Evolutionary conservation across 2,797 vertebrate species (phyloP).

Genomic region (Mus spretus): DNA sequence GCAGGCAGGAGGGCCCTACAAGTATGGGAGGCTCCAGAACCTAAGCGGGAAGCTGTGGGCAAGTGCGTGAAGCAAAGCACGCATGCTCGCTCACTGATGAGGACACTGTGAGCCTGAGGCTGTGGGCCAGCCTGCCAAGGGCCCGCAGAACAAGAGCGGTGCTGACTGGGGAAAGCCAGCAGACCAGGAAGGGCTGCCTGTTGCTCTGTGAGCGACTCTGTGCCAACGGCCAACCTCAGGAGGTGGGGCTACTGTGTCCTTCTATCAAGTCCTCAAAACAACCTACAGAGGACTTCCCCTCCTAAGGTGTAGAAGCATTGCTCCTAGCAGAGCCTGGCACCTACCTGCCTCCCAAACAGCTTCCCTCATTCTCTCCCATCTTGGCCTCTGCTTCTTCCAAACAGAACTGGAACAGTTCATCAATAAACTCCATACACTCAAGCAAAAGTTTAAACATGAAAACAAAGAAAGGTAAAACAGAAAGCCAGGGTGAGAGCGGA

Average conservation of each 20-base stretch:
- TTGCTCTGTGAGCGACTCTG: background rate
- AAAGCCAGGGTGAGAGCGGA: background rate
- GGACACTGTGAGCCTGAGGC: background rate
- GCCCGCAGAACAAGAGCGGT: background rate
- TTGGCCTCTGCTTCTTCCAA: background rate
- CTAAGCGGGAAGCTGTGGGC: background rate
- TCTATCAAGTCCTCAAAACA: background rate
- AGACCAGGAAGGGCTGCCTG: background rate
- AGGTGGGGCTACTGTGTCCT: background rate
- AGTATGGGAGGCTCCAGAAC: background rate
- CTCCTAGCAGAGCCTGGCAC: too few relatives aligned
- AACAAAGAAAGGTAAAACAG: background rate
- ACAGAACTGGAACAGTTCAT: background rate
- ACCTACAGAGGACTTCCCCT: background rate
- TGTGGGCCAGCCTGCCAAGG: slow-evolving; percentile 19
- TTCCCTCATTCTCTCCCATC: background rate
- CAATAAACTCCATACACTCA: background rate
- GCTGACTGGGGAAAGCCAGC: background rate
- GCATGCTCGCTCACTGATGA: background rate
- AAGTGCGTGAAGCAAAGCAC: slow-evolving; percentile 2
- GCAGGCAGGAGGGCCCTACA: background rate
- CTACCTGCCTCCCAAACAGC: background rate
- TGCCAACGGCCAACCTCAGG: background rate
- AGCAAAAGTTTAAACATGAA: background rate
- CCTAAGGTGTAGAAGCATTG: background rate